A percentile compares a stretch with the other conserved stretches of the same genome.
Conservation (phyloP, 2,888 invertebrate genomes). For the Nomada flava region DNA sequence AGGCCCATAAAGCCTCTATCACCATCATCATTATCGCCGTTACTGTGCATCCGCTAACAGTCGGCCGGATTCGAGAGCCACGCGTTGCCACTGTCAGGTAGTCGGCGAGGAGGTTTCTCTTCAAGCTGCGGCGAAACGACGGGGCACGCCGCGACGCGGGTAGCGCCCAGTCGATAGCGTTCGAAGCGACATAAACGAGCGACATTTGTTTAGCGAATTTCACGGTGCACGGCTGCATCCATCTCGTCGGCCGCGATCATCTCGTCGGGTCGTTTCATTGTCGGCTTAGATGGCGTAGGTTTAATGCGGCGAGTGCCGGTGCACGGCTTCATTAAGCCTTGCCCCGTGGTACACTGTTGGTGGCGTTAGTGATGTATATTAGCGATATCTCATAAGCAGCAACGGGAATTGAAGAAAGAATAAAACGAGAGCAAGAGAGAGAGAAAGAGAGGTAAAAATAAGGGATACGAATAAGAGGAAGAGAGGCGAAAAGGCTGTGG, state of each 20-base stretch:
- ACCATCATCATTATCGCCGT: slow-evolving; percentile 74
- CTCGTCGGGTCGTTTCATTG: slow-evolving; percentile 58
- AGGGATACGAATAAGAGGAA: slow-evolving; percentile 50
- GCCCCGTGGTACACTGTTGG: slow-evolving; percentile 73
- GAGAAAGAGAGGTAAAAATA: slow-evolving; percentile 1
- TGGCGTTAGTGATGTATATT: slow-evolving; percentile 80
- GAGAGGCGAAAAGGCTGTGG: slow-evolving; percentile 74
- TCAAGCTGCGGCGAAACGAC: slow-evolving; percentile 36
- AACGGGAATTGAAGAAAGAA: slow-evolving; percentile 36
- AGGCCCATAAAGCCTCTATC: slow-evolving; percentile 70
- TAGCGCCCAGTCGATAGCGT: slow-evolving; percentile 55
- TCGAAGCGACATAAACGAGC: slow-evolving; percentile 60
- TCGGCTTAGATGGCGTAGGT: slow-evolving; percentile 52
- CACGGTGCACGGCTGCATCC: slow-evolving; percentile 62
- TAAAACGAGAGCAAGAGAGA: slow-evolving; percentile 28
- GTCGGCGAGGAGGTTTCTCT: slow-evolving; percentile 37
- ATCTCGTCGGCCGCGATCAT: slow-evolving; percentile 66
- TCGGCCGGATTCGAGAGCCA: slow-evolving; percentile 66
- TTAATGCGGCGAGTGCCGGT: slow-evolving; percentile 55
- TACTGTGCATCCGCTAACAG: slow-evolving; percentile 66
- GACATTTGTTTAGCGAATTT: slow-evolving; percentile 74
- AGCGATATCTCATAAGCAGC: slow-evolving; percentile 77
- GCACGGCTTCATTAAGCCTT: slow-evolving; percentile 78
- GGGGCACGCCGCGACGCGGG: slow-evolving; percentile 2
- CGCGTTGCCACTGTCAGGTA: slow-evolving; percentile 63